Evolutionary conservation across 64 coral and sea anemone species (phyloP), one percentile per base, ranked within the genome.

Genomic region (Astreopora myriophthalma): DNA sequence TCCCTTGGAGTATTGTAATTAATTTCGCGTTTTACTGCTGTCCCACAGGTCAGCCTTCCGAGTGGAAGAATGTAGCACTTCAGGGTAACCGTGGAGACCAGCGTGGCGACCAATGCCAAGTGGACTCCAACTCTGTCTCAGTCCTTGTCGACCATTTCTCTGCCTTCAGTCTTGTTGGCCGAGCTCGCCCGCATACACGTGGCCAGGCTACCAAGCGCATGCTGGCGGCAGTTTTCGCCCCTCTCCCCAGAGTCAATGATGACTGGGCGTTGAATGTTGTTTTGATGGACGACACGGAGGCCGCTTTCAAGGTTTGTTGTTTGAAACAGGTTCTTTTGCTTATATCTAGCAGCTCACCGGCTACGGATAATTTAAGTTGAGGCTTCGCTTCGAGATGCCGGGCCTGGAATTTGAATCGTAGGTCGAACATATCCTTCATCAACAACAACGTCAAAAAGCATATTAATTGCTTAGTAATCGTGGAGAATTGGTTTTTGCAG

Each of bases 81-180:
- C 90, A 82, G 12, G 90, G 90, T 5, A 69, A 48, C 33, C 68
- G 73, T 30, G 51, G 84, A 9, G 84, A 92, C 19, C 34, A 57
- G 52, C 79, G 79, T 14, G 79, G 52, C 9, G 81, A 84, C 71
- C 48, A 92, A 49, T 85, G 89, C 30, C 89, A 91, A 83, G 89
- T 91, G 64, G 89, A 82, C 44, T 66, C 80, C 27, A 92, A 92
- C 70, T 85, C 79, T 26, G 90, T 92, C 22, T 92, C 90, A 63
- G 90, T 92, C 37, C 81, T 92, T 6, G 90, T 92, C 28, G 90
- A 92, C 65, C 90, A 92, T 26, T 92, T 92, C 52, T 92, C 85
- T 48, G 65, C 85, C 25, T 87, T 87, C 37, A 87, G 85, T 40
- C 34, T 87, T 26, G 85, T 74, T 40, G 85, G 85, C 16, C 52